phyloP scores from a whole-genome alignment of 2,888 invertebrate genomes.

The Xestia sexstrigata region DNA sequence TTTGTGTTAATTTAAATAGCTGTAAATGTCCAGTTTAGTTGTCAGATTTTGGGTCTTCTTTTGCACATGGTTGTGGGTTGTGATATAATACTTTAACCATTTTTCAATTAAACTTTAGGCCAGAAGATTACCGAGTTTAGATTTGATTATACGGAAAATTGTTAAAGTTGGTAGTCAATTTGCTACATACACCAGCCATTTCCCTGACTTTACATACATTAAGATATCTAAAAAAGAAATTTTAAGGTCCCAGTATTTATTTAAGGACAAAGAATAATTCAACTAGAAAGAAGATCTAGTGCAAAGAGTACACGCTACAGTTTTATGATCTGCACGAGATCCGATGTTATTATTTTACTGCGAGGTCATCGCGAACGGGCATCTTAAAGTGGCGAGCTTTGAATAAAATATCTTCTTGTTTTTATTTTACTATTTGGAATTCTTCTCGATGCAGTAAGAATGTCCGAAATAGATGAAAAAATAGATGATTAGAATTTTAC shows the following conservation, averaged over 20 bases:
- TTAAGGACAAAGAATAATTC: not conserved
- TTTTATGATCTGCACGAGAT: conserved; percentile 36
- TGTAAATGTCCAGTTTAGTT: not conserved
- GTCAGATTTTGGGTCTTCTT: not conserved
- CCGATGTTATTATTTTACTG: conserved; percentile 36
- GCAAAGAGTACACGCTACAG: conserved; percentile 3
- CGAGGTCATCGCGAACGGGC: conserved; percentile 26
- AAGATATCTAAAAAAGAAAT: not conserved
- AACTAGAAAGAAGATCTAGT: conserved; percentile 13
- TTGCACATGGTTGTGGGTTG: not conserved
- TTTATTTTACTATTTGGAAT: conserved; percentile 8
- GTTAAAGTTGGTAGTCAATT: not conserved
- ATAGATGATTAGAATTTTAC: not conserved
- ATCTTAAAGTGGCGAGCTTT: conserved; percentile 16
- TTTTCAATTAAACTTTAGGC: not conserved
- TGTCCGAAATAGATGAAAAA: not conserved
- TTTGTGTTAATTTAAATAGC: not conserved
- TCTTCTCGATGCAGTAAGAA: conserved; percentile 7
- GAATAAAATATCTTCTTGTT: conserved; percentile 39
- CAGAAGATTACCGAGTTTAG: not conserved
- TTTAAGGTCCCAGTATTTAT: conserved; percentile 1
- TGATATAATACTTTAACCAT: not conserved
- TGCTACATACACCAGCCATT: not conserved
- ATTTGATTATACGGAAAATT: not conserved
- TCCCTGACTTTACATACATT: not conserved